Evolutionary conservation across 2,888 invertebrate species (phyloP).

Genomic region (Charanyca ferruginea): DNA sequence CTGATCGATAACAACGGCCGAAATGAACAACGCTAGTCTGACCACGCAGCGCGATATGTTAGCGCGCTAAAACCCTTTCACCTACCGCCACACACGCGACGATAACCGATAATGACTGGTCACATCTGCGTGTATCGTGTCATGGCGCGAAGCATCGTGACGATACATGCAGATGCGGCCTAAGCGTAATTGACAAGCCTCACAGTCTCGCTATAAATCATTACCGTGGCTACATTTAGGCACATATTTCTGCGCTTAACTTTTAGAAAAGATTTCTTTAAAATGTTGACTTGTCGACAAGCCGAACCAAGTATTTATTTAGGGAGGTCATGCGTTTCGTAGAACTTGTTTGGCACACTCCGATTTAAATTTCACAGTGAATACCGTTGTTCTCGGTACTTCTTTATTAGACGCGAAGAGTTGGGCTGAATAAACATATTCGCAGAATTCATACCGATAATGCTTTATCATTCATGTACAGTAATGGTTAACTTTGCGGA

Average conservation of each 20-base stretch:
- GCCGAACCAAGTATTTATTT: conserved; percentile 60
- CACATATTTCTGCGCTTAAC: not conserved
- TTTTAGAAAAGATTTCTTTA: conserved; percentile 7
- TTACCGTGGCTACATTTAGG: not conserved
- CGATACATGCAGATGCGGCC: no score
- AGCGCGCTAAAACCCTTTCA: no score
- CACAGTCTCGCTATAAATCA: no score
- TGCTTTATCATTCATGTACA: conserved; percentile 57
- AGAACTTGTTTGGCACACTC: conserved; percentile 73
- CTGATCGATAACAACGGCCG: no score
- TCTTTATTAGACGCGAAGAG: conserved; percentile 74
- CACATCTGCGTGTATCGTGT: no score
- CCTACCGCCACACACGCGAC: no score
- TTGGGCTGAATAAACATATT: conserved; percentile 71
- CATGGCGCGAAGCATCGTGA: no score
- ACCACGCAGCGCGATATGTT: no score
- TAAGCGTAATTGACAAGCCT: no score
- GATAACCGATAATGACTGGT: no score
- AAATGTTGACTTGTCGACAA: conserved; percentile 12
- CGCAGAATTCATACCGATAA: conserved; percentile 73
- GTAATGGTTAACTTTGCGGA: conserved; percentile 45
- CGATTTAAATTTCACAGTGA: conserved; percentile 79
- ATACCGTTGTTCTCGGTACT: conserved; percentile 81
- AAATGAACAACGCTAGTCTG: no score
- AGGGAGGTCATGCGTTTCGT: conserved; percentile 75